These are phyloP conservation scores for Triplophysa yarkandensis DNA, from an alignment of 2,797 vertebrate species.

Conservation along the genomic window DNA sequence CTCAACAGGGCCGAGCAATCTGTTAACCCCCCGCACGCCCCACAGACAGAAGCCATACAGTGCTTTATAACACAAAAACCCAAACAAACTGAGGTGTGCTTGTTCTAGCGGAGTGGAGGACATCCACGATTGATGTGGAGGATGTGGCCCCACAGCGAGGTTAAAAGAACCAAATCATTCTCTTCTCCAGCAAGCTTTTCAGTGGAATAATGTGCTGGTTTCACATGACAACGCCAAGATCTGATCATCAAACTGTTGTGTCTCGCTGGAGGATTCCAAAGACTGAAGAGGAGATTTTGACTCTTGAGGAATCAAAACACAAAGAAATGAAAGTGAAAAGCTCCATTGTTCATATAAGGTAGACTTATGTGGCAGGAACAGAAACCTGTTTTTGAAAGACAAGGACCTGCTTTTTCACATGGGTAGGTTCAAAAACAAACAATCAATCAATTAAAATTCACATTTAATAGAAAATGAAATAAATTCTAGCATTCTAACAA, in stretches of 20 bases:
- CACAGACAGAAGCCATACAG: constrained; percentile 1
- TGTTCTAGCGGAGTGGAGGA: constrained; percentile 14
- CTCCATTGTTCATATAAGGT: neutral
- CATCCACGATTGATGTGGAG: constrained; percentile 7
- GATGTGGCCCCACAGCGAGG: neutral
- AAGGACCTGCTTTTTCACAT: neutral
- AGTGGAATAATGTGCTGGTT: constrained; percentile 28
- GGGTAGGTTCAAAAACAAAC: neutral
- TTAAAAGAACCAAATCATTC: constrained; percentile 28
- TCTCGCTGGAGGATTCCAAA: constrained; percentile 5
- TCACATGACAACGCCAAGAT: constrained; percentile 40
- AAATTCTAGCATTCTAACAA: neutral
- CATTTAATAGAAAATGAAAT: neutral
- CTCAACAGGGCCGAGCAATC: constrained; percentile 26
- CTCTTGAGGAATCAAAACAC: constrained; percentile 16
- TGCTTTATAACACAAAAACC: constrained; percentile 14
- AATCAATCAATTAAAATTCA: neutral
- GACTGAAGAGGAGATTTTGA: neutral
- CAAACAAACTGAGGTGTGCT: constrained; percentile 8
- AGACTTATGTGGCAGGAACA: neutral
- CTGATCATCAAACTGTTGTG: constrained; percentile 21
- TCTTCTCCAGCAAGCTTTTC: constrained; percentile 24
- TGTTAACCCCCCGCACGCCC: constrained; percentile 14
- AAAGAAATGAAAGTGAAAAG: constrained; percentile 29
- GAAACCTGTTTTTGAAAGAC: neutral